Conservation (phyloP, 2,888 invertebrate genomes). For the Meiosimyza decipiens region DNA sequence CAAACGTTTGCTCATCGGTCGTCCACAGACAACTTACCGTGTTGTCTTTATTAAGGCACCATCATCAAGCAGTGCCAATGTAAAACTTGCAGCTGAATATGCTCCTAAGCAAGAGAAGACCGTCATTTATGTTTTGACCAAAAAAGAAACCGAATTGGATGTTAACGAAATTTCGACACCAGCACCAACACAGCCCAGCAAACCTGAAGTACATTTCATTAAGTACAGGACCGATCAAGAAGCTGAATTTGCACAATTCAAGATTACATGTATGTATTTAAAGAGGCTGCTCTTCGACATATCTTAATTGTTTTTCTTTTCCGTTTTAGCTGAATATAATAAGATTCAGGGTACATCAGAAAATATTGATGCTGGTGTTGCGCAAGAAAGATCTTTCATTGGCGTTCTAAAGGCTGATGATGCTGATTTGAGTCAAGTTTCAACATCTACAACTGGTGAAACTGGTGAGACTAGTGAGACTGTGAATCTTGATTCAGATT, state of each 20-base stretch:
- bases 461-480: too few relatives aligned
- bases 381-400: slow-evolving; percentile 62
- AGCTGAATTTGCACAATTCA: slow-evolving; percentile 61
- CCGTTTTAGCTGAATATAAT: slow-evolving; percentile 59
- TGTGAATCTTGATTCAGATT: too few relatives aligned
- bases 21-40: slow-evolving; percentile 62
- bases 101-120: slow-evolving; percentile 65
- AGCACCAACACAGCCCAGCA: slow-evolving; percentile 62
- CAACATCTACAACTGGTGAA: too few relatives aligned
- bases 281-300: background rate
- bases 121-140: slow-evolving; percentile 63
- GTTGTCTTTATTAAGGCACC: slow-evolving; percentile 65
- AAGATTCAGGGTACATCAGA: slow-evolving; percentile 61
- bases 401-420: slow-evolving; percentile 54
- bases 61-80: slow-evolving; percentile 54
- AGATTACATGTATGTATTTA: slow-evolving; percentile 59
- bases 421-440: slow-evolving; percentile 13
- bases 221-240: slow-evolving; percentile 65
- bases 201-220: slow-evolving; percentile 65
- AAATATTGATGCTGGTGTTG: slow-evolving; percentile 59
- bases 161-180: slow-evolving; percentile 61
- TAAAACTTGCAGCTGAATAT: slow-evolving; percentile 59
- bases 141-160: slow-evolving; percentile 60
- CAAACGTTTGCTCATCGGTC: slow-evolving; percentile 61
- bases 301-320: background rate